Evolutionary conservation across 2,888 invertebrate species (phyloP), one percentile per base, ranked within the genome.

Genomic region (Rhimphoctona megacephalus): DNA sequence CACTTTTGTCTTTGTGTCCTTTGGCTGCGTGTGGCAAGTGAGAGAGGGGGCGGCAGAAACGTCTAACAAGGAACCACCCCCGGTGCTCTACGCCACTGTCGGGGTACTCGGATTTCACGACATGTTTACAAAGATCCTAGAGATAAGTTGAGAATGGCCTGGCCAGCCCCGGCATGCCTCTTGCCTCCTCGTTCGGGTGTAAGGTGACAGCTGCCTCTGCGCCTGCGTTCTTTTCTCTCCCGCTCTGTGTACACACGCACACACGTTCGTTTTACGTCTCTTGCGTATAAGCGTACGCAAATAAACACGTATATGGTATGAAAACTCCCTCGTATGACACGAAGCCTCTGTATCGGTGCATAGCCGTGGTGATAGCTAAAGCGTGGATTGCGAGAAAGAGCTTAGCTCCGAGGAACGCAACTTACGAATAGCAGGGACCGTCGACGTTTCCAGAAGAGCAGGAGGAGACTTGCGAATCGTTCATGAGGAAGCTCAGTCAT

Each of bases 111-210:
- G 93, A 94, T 94, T 94, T 94, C 94, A 94, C 94, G 94, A 94
- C 94, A 93, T 94, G 94, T 94, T 94, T 94, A 94, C 94, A 94
- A 94, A 94, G 94, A 94, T 94, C 94, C 94, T 93, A 93, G 94
- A 94, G 94, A 94, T 94, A 94, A 94, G 94, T 94, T 94, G 93
- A 93, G 94, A 94, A 94, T 93, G 94, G 94, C 93, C 93, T 93
- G 91, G 92, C 92, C 91, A 91, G 91, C 90, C 92, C 82, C 87
- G 73, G 81, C 86, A 85, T 88, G 83, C 87, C 88, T 88, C 74
- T 76, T 79, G 76, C 39, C 73, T 69, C 81, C 92, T 91, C 91
- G 92, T 92, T 92, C 91, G 61, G 94, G 94, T 94, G 93, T 94
- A 94, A 94, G 94, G 94, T 94, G 94, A 94, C 94, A 94, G 94